These are phyloP conservation scores for Lepus timidus DNA, from an alignment of 2,113 vertebrate genomes.

Conservation along the genomic window DNA sequence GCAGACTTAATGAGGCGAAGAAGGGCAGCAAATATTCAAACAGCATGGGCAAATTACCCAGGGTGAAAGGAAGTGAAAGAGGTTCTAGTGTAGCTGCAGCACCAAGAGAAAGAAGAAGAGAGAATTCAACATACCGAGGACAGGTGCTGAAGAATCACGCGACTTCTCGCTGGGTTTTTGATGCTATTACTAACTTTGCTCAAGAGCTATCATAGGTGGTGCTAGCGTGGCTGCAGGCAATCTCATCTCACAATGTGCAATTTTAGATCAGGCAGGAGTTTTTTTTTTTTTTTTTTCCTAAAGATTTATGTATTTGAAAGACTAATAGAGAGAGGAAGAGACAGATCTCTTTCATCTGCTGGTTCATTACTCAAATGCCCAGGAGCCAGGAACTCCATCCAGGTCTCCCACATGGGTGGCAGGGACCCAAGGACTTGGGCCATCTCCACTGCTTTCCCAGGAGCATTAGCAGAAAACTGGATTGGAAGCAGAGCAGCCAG, in stretches of 20 bases:
- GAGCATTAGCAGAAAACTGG: too few species aligned
- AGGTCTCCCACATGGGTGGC: too few species aligned
- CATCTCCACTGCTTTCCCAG: too few species aligned
- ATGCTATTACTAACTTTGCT: neutral
- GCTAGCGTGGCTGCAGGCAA: neutral
- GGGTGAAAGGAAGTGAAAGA: neutral
- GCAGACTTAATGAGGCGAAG: neutral
- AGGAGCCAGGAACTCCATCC: too few species aligned
- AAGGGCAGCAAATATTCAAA: neutral
- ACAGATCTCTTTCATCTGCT: too few species aligned
- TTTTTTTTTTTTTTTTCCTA: neutral
- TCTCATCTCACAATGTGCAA: neutral
- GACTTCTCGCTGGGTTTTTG: conserved; percentile 1
- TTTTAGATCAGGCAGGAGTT: neutral
- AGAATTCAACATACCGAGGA: neutral
- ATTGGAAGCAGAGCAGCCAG: too few species aligned
- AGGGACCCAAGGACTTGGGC: too few species aligned
- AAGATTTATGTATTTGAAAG: too few species aligned
- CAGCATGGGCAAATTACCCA: neutral
- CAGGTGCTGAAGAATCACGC: neutral
- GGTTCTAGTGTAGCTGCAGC: neutral
- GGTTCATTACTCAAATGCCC: too few species aligned
- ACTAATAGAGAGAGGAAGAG: too few species aligned
- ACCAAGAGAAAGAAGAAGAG: neutral
- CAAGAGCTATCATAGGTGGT: neutral